Conservation (phyloP, 1,140 invertebrate species). For the Caenorhabditis elegans region WBcel235 BX284602.5:5070501-5071000, state of each 20-base stretch:
- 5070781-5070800: neutral
- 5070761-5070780: neutral
- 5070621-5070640: neutral
- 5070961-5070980: no score
- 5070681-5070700: neutral
- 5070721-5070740: no score
- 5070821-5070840: neutral
- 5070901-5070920: no score
- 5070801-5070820: neutral
- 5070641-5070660: neutral
- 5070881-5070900: neutral
- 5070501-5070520: slow-evolving; percentile 33
- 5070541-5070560: no score
- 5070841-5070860: neutral
- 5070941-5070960: no score
- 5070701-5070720: neutral
- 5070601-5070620: slow-evolving; percentile 13
- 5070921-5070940: no score
- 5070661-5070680: neutral
- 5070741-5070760: no score
- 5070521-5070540: neutral
- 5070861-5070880: neutral
- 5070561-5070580: no score
- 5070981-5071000: no score
- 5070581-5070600: neutral